Evolutionary conservation across 2,113 vertebrate species (phyloP).

Genomic region (Indicator maculatus): DNA sequence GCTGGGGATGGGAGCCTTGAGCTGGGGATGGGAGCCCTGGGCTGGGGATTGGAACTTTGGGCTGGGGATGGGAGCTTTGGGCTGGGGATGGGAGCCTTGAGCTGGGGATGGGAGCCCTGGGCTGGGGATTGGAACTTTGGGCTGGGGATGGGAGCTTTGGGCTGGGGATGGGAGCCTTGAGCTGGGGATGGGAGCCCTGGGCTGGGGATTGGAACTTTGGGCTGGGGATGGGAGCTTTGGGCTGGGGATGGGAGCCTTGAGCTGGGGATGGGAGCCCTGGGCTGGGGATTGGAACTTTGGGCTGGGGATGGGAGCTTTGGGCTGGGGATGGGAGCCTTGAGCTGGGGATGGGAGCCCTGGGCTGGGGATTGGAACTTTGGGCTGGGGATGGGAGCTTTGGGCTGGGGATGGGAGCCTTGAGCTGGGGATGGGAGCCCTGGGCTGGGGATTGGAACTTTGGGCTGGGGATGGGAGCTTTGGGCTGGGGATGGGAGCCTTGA

Average conservation of each 20-base stretch:
- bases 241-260: background rate
- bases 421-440: background rate
- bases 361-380: background rate
- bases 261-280: background rate
- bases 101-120: background rate
- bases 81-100: background rate
- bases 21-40: rapidly evolving
- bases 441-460: rapidly evolving
- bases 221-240: background rate
- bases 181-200: background rate
- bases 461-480: rapidly evolving
- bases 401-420: background rate
- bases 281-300: background rate
- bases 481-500: rapidly evolving
- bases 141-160: background rate
- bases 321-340: background rate
- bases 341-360: background rate
- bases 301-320: background rate
- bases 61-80: rapidly evolving
- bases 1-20: rapidly evolving
- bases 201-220: background rate
- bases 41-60: rapidly evolving
- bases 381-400: background rate
- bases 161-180: background rate
- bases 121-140: background rate